Evolutionary conservation across 2,888 invertebrate genomes (phyloP), one percentile per base, ranked within the genome.

Genomic region (Mamestra brassicae): DNA sequence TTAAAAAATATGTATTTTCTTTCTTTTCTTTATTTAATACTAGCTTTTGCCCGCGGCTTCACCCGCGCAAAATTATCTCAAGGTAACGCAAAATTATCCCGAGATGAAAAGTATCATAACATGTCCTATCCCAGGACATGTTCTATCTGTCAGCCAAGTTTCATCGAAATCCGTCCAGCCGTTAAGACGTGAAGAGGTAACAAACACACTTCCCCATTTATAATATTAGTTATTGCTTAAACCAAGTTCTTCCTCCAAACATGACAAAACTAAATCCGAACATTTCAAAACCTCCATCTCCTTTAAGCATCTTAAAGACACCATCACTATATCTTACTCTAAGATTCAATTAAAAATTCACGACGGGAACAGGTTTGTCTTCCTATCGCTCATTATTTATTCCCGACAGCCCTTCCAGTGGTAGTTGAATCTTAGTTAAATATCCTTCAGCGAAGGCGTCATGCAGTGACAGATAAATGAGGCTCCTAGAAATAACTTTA

Each of bases 391-490:
- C 66, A 69, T 79, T 60, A 83, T 80, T 76, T 80, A 82, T 75
- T 61, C 75, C n/a, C 36, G 47, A 63, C 55, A 62, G 55, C 60
- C 5, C 55, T 69, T 82, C 85, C 65, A 82, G 74, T 26, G 38
- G 38, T 74, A 55, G 34, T 74, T 67, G 68, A 73, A 54, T 83
- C 67, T 58, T 71, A 63, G 71, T 76, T 81, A 72, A 74, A 85
- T 75, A 76, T 68, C 76, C 55, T 76, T 66, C 55, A 62, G 62
- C 13, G 45, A 50, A 69, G 81, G 71, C 79, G 80, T 81, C 85
- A 80, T 81, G 85, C 62, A 64, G 80, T 71, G 81, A 81, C 76
- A 81, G 75, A 80, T 76, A 77, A 78, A 82, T 81, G 76, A 72
- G 69, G 54, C 66, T 70, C 10, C 13, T 69, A 62, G 54, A 38